Base-by-base conservation (phyloP, 35 echinoderm and acorn worm genomes). In the Apostichopus parvimensis region DNA sequence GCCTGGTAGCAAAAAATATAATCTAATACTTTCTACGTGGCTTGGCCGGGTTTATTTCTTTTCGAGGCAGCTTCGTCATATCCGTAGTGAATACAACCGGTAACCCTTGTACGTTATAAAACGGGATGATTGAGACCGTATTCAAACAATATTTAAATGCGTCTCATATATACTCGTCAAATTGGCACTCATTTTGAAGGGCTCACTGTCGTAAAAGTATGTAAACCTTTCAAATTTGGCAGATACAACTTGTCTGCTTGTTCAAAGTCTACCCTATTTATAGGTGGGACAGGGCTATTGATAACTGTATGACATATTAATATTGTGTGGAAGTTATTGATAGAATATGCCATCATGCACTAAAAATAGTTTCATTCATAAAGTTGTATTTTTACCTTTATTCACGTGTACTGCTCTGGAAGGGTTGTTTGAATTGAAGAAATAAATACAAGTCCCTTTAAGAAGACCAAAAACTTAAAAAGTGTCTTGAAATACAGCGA, bases 351-450 rank as follows among this genome's bases (percentile, higher is more conserved):
- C 17, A 75, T 75, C 71, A 75, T 75, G 17, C 8, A 22, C 71
- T 75, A 6, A n/a, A 75, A 75, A 75, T 75, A 75, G 17, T 75
- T 75, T n/a, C 71, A 21, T 75, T 75, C 71, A 75, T 75, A 20
- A 75, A 7, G 14, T 75, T 75, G 71, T 7, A 0, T 45, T 45
- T 45, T 45, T 45, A 4, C 34, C 34, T 45, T 45, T 45, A 2
- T 0, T 45, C 34, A 45, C 34, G 2, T 45, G 34, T 45, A 45
- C 34, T 45, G 34, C 34, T 45, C 34, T 45, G 34, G 34, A 45
- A 45, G 34, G 34, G 34, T 45, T 45, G 3, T 0, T 45, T 45
- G 34, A 45, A 45, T 45, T 45, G 34, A n/a, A n/a, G n/a, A n/a
- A n/a, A 45, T 45, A 3, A 45, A 4, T 45, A 45, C 2, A 3